Percentiles rank a stretch among this genome's conserved stretches.
Evolutionary conservation across 2,888 invertebrate genomes (phyloP).

Genomic region (Hydraecia micacea): DNA sequence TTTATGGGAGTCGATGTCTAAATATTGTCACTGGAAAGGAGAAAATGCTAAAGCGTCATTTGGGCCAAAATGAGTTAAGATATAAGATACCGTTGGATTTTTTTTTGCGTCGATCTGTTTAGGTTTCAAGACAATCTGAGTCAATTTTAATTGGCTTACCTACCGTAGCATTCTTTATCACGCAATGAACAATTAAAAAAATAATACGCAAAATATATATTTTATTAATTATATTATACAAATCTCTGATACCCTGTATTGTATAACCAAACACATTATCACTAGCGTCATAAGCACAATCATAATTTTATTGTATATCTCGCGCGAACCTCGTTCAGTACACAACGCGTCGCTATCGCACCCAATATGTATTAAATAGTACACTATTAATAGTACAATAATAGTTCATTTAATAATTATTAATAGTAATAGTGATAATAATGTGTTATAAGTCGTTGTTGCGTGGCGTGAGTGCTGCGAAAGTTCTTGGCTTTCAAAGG

Average conservation of each 20-base stretch:
- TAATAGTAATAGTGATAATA: constrained; percentile 58
- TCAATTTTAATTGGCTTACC: too few relatives aligned
- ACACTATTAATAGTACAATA: constrained; percentile 35
- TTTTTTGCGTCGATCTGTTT: too few relatives aligned
- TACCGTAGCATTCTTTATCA: neutral
- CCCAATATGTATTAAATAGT: constrained; percentile 47
- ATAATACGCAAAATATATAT: neutral
- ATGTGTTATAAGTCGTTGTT: constrained; percentile 80
- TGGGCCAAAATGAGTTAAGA: too few relatives aligned
- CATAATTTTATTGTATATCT: constrained; percentile 71
- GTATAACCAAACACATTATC: constrained; percentile 71
- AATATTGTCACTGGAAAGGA: too few relatives aligned
- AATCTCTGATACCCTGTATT: constrained; percentile 61
- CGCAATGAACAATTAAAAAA: neutral
- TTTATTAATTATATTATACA: constrained; percentile 5
- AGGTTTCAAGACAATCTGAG: too few relatives aligned
- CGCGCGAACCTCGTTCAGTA: constrained; percentile 65
- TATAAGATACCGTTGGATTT: too few relatives aligned
- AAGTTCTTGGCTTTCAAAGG: constrained; percentile 62
- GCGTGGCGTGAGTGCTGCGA: constrained; percentile 70
- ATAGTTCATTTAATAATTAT: constrained; percentile 28
- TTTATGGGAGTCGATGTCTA: too few relatives aligned
- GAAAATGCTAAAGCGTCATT: too few relatives aligned
- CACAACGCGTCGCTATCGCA: constrained; percentile 67
- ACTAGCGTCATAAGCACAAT: constrained; percentile 66